A percentile compares a stretch with the other conserved stretches of the same genome.
Conservation (phyloP, 2,113 vertebrate species). For the Carassius carassius region DNA sequence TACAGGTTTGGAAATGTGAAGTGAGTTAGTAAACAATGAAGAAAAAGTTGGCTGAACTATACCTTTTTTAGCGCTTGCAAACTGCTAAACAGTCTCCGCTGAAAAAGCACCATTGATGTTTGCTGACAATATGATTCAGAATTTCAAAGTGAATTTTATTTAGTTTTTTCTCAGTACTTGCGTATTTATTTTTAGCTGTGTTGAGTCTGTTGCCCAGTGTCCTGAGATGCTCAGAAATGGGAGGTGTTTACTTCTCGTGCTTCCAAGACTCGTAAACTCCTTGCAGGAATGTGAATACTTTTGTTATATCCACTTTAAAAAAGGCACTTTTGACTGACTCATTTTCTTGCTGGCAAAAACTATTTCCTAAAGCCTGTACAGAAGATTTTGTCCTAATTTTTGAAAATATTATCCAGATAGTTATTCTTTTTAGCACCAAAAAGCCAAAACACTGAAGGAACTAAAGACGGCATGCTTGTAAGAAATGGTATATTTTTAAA, state of each 20-base stretch:
- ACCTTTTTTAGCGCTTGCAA: too few species aligned
- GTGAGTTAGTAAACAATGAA: too few species aligned
- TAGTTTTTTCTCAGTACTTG: constrained; percentile 31
- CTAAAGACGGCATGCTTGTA: neutral
- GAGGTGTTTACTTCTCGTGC: constrained; percentile 35
- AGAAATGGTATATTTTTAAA: neutral
- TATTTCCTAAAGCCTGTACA: neutral
- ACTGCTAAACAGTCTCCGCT: neutral
- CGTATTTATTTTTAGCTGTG: constrained; percentile 15
- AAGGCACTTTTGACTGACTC: constrained; percentile 29
- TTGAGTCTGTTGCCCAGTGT: constrained; percentile 26
- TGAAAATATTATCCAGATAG: neutral
- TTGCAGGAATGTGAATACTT: constrained; percentile 42
- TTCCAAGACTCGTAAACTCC: constrained; percentile 36
- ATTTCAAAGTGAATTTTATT: constrained; percentile 16
- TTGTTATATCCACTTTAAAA: constrained; percentile 18
- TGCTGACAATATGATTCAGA: constrained; percentile 31
- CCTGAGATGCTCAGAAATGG: constrained; percentile 38
- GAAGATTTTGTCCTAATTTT: neutral
- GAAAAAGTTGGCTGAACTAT: neutral
- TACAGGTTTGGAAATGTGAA: neutral
- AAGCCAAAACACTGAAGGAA: constrained; percentile 11
- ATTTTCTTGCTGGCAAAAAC: neutral
- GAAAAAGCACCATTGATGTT: constrained; percentile 26
- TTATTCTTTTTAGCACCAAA: neutral